Percentiles rank a stretch among this genome's conserved stretches.
Evolutionary conservation across 2,113 vertebrate species (phyloP).

Genomic region (Callipepla squamata): DNA sequence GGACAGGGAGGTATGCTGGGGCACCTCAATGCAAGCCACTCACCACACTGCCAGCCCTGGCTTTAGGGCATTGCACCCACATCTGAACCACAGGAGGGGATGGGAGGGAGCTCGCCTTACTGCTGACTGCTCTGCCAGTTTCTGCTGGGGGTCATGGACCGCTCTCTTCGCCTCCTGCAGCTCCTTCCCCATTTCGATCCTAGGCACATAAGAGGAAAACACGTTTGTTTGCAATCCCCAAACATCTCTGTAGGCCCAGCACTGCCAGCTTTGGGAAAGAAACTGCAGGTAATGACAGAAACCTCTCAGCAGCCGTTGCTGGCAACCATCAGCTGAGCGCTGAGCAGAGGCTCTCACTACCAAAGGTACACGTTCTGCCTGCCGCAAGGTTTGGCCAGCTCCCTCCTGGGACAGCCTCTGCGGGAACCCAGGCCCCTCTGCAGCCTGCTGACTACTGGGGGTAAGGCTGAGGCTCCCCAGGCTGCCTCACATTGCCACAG

Average conservation of each 20-base stretch:
- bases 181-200: constrained; percentile 80
- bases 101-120: constrained; percentile 73
- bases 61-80: accelerated
- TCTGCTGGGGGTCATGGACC: constrained; percentile 61
- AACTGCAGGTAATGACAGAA: not conserved
- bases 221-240: not conserved
- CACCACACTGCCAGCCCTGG: not conserved
- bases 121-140: constrained; percentile 75
- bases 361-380: not conserved
- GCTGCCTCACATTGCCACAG: not conserved
- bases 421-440: not conserved
- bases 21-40: not conserved
- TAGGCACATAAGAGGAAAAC: constrained; percentile 14
- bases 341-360: not conserved
- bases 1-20: not conserved
- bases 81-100: not conserved
- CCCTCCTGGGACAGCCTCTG: not conserved
- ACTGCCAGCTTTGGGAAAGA: not conserved
- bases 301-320: not conserved
- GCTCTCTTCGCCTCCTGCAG: constrained; percentile 80
- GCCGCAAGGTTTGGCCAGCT: accelerated
- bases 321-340: not conserved
- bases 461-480: not conserved
- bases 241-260: not conserved
- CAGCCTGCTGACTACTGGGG: accelerated